These are phyloP conservation scores for Lasioglossum zephyrum DNA, from an alignment of 2,888 invertebrate species.

Conservation along the genomic window DNA sequence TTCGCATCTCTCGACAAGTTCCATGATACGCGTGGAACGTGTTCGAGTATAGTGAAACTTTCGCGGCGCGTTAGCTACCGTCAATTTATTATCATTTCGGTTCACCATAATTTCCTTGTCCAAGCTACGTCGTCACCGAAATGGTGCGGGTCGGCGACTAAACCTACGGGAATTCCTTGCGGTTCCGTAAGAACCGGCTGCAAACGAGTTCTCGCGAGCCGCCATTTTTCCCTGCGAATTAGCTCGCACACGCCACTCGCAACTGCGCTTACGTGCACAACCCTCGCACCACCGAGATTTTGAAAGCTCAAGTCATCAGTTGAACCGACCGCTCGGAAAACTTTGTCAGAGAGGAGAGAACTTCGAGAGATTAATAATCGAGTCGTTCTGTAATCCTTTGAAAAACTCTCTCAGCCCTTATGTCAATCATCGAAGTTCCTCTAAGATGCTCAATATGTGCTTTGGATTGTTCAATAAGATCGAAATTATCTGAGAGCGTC, in stretches of 20 bases:
- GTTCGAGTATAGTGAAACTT: conserved; percentile 22
- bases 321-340: background rate
- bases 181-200: background rate
- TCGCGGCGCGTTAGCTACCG: background rate
- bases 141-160: background rate
- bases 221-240: conserved; percentile 3
- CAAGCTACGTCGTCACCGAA: conserved; percentile 1
- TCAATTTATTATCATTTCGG: conserved; percentile 17
- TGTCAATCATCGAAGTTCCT: background rate
- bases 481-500: too few species aligned
- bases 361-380: background rate
- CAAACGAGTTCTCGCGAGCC: background rate
- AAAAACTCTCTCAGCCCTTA: background rate
- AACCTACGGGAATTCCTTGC: background rate
- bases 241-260: background rate
- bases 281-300: background rate
- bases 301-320: background rate
- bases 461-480: too few species aligned
- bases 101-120: background rate
- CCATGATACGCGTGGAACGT: background rate
- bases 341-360: too few species aligned
- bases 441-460: too few species aligned
- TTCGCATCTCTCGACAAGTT: too few species aligned
- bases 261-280: background rate
- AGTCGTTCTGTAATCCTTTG: background rate